Base-by-base conservation (phyloP, 2,797 vertebrate species). In the Gallirallus australis region DNA sequence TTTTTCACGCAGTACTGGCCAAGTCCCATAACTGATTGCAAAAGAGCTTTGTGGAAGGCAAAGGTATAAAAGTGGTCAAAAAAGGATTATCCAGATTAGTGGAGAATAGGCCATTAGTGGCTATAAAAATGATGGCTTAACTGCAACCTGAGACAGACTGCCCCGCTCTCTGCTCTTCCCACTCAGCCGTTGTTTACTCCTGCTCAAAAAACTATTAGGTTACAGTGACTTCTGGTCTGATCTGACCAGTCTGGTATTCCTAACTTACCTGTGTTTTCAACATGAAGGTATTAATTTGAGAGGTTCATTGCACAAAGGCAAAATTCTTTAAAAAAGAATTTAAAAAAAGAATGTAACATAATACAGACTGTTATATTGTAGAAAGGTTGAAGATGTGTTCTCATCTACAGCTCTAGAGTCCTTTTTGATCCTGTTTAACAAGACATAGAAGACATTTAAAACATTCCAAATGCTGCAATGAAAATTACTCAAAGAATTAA, bases 111-210 rank as follows among this genome's bases (percentile, higher is more conserved):
- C 75, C 70, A 93, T 96, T 96, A 89, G 94, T 82, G 88, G 71
- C 93, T 84, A 80, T 95, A 96, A 97, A 96, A 96, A 90, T 92
- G 93, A 87, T 92, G 86, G 63, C 15, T 94, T 94, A 95, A 81
- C 71, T 97, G 95, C 95, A 96, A 84, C 73, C 59, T 48, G 88
- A 96, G 86, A 82, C 73, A 69, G 70, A 30, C n/a, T 86, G 35
- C 64, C 35, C 33, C 6, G 2, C 27, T 45, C 57, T 47, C 47
- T 17, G 5, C 25, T 79, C 7, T 82, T 65, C 48, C 56, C 66
- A 23, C 33, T 56, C 39, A 63, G 42, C 20, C 6, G 2, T 40
- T 76, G 27, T 33, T 72, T 28, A 24, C 23, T 35, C 30, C 59
- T 12, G 1, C 47, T 79, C 45, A 89, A 84, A 84, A 72, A 82